Evolutionary conservation across 1,140 invertebrate species (phyloP), one percentile per base, ranked within the genome.

Genomic region (Habropoda laboriosa): DNA sequence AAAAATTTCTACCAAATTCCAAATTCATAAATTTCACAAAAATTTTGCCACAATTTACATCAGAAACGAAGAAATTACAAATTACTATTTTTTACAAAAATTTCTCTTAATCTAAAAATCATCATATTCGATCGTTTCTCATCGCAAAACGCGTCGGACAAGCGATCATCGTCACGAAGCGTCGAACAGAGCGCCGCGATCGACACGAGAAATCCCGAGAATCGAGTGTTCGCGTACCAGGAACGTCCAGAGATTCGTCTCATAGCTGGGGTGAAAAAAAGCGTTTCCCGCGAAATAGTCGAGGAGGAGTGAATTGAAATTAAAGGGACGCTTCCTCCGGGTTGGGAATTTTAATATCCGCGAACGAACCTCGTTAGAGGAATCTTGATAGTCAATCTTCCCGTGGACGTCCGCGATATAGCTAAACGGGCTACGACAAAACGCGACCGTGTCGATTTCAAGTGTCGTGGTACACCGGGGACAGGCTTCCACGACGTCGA

Each of bases 331-430:
- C 16, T 10, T 35, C 47, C 18, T 18, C 49, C 40, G n/a, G n/a
- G 38, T 45, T 21, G 30, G 18, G 53, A 30, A 68, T 76, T 70
- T 70, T 57, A 70, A 57, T 70, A 70, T 38, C 40, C 66, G 42
- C 24, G 40, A 32, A 40, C n/a, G 30, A 45, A 27, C 16, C 57
- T 70, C 64, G n/a, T 77, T 70, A 58, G 30, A 58, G 32, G 42
- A 21, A 58, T 47, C 53, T 77, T 32, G 64, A 77, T 47, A 35
- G 53, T 53, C 51, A 38, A 58, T 58, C 32, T 77, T 77, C 24
- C 24, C 55, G 27, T 18, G 40, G 61, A 30, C 21, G 16, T 30
- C 16, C 64, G 53, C 24, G 64, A 38, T 2, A 58, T 16, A 58
- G 74, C 27, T 12, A 1, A 21, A 10, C 12, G 35, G 53, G 16